These are phyloP conservation scores for Tenodera sinensis DNA, from an alignment of 2,888 invertebrate genomes.

Conservation along the genomic window DNA sequence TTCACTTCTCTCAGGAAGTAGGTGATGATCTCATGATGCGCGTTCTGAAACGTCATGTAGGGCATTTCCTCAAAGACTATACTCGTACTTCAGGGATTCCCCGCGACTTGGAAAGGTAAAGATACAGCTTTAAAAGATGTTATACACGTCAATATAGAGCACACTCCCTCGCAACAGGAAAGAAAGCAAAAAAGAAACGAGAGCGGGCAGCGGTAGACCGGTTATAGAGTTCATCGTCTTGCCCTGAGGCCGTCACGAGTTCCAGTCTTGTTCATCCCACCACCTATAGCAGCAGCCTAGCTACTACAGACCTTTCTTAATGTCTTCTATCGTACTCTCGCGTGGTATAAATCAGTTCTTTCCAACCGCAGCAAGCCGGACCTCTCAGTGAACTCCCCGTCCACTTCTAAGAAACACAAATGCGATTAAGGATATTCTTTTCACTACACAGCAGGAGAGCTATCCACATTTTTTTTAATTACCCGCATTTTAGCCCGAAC, in stretches of 20 bases:
- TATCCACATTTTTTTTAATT: too few species aligned
- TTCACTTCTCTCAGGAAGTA: too few species aligned
- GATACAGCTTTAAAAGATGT: background rate
- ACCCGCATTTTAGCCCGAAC: too few species aligned
- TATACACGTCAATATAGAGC: background rate
- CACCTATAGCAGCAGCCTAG: background rate
- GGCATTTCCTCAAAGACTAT: too few species aligned
- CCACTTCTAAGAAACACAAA: too few species aligned
- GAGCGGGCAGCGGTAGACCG: background rate
- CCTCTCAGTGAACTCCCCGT: background rate
- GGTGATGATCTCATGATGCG: too few species aligned
- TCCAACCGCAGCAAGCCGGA: background rate
- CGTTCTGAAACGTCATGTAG: too few species aligned
- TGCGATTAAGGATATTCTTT: too few species aligned
- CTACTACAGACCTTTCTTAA: background rate
- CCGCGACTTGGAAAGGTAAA: too few species aligned
- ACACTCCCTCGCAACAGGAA: constrained; percentile 5
- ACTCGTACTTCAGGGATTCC: background rate
- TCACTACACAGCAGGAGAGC: too few species aligned
- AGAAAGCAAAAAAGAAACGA: constrained; percentile 10
- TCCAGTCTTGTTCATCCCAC: background rate
- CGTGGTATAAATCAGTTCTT: background rate
- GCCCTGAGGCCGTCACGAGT: background rate
- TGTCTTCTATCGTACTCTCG: background rate
- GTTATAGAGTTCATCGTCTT: background rate